Conservation (phyloP, 2,888 invertebrate species). For the Mesorhabditis sp. region DNA sequence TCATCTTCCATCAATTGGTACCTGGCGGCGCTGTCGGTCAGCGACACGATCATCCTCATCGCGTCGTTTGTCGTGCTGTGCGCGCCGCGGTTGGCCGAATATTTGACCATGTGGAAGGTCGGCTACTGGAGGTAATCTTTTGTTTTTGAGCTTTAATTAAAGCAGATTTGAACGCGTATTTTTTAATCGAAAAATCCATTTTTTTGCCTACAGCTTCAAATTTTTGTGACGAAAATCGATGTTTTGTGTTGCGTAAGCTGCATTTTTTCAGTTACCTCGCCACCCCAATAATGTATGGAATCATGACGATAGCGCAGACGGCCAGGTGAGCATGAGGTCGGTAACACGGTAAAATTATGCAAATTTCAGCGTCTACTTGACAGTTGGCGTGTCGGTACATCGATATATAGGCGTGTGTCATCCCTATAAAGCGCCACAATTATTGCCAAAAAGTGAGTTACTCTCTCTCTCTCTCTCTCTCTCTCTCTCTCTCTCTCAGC, state of each 20-base stretch:
- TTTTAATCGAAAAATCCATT: neutral
- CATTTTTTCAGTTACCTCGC: slow-evolving; percentile 42
- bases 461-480: neutral
- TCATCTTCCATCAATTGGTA: slow-evolving; percentile 45
- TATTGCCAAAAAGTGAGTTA: slow-evolving; percentile 21
- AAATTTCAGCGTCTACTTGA: slow-evolving; percentile 50
- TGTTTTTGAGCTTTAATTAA: neutral
- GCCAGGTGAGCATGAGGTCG: slow-evolving; percentile 28
- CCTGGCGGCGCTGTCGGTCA: slow-evolving; percentile 45
- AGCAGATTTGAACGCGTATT: slow-evolving; percentile 5
- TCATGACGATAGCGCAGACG: slow-evolving; percentile 52
- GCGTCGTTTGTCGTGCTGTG: slow-evolving; percentile 52
- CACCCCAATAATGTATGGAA: slow-evolving; percentile 47
- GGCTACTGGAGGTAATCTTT: slow-evolving; percentile 42
- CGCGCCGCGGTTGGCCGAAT: slow-evolving; percentile 50
- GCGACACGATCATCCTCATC: slow-evolving; percentile 47
- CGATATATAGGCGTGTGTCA: slow-evolving; percentile 53
- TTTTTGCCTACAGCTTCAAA: neutral
- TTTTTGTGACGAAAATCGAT: neutral
- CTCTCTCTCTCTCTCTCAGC: neutral
- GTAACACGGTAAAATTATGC: neutral
- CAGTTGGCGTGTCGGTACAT: slow-evolving; percentile 51
- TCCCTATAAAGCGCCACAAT: slow-evolving; percentile 42
- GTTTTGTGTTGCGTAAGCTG: too few species aligned
- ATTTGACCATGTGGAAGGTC: slow-evolving; percentile 38